These are phyloP conservation scores for Drosophila parvula DNA, from an alignment of 1,140 invertebrate species.

Conservation along the genomic window DNA sequence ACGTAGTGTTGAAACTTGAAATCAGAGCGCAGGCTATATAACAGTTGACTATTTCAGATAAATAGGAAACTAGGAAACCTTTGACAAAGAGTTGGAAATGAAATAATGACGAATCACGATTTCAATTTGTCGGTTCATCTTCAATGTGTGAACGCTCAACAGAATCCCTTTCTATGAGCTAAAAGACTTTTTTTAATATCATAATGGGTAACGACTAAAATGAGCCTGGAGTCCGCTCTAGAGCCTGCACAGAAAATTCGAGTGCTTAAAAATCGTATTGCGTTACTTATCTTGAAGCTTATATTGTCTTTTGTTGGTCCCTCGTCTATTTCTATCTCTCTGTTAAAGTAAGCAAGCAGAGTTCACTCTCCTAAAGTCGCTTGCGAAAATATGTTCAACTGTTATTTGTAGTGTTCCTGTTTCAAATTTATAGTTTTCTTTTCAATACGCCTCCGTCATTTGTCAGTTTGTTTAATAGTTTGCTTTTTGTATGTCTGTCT, in stretches of 20 bases:
- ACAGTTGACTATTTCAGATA: neutral
- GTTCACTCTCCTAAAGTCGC: too few relatives aligned
- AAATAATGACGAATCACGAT: neutral
- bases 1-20: conserved; percentile 7
- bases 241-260: too few relatives aligned
- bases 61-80: too few relatives aligned
- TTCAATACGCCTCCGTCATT: neutral
- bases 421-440: neutral
- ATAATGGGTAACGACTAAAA: too few relatives aligned
- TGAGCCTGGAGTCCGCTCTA: too few relatives aligned
- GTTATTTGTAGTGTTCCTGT: neutral
- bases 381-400: neutral
- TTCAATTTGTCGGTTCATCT: too few relatives aligned
- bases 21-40: neutral
- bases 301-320: too few relatives aligned
- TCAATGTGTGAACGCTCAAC: neutral
- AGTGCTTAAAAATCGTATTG: too few relatives aligned
- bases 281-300: too few relatives aligned
- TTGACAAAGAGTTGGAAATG: neutral
- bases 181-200: too few relatives aligned
- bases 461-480: neutral
- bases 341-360: too few relatives aligned
- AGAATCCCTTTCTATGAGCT: neutral
- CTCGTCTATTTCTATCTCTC: too few relatives aligned
- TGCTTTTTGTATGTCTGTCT: neutral